Percentiles rank a stretch among this genome's conserved stretches.
These are phyloP conservation scores for Chrysodeixis includens DNA, from an alignment of 2,888 invertebrate genomes.

Conservation along the genomic window DNA sequence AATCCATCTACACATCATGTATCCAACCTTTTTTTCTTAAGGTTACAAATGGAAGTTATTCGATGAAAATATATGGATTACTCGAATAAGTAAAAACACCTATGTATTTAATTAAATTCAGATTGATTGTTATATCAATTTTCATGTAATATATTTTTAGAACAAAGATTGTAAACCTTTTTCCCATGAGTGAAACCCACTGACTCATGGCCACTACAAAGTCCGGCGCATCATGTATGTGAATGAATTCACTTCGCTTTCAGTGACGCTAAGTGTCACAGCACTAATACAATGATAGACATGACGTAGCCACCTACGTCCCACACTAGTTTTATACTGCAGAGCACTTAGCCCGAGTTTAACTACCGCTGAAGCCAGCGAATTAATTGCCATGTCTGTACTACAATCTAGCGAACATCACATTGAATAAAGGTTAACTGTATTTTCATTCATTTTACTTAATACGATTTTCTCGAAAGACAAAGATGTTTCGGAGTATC, in stretches of 20 bases:
- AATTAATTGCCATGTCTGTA: constrained; percentile 33
- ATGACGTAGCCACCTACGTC: constrained; percentile 44
- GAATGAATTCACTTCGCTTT: constrained; percentile 9
- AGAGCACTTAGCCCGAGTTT: constrained; percentile 15
- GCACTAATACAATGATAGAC: constrained; percentile 10
- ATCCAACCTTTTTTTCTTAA: too few species aligned
- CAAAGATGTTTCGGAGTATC: not conserved
- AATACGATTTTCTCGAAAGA: not conserved
- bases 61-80: too few species aligned
- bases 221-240: not conserved
- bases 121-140: too few species aligned
- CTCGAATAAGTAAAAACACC: too few species aligned
- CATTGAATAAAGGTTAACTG: not conserved
- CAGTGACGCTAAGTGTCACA: constrained; percentile 20
- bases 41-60: too few species aligned
- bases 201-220: not conserved
- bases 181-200: too few species aligned
- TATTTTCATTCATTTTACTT: not conserved
- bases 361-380: constrained; percentile 13
- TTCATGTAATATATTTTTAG: too few species aligned
- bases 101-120: too few species aligned
- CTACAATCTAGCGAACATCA: constrained; percentile 5
- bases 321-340: constrained; percentile 31
- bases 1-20: too few species aligned
- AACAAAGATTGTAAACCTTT: too few species aligned